phyloP scores from a whole-genome alignment of 2,113 vertebrate genomes.

The Alethe castanea region DNA sequence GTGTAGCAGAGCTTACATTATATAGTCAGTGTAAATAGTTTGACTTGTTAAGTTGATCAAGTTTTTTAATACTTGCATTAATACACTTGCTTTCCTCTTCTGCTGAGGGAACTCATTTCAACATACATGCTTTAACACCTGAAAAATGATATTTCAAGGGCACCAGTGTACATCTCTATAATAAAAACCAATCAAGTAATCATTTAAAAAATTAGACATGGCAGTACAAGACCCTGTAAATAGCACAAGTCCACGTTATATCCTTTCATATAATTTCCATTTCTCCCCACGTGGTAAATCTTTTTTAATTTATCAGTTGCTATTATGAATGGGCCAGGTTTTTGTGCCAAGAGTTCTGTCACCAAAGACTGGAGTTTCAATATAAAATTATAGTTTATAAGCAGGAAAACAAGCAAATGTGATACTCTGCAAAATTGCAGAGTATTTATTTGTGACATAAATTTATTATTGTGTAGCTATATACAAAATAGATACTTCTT shows the following conservation, averaged over 20 bases:
- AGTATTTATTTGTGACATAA: neutral
- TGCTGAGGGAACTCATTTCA: neutral
- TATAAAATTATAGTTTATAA: neutral
- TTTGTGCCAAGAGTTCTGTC: neutral
- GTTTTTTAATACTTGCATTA: neutral
- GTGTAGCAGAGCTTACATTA: neutral
- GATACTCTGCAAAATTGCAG: slow-evolving; percentile 1
- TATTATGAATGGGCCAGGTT: neutral
- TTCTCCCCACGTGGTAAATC: neutral
- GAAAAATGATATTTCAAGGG: neutral
- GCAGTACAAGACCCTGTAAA: neutral
- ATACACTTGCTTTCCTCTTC: neutral
- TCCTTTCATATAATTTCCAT: neutral
- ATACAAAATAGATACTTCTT: neutral
- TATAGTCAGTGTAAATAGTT: neutral
- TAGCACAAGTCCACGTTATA: neutral
- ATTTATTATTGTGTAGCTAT: neutral
- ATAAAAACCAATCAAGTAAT: neutral
- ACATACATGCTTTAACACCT: neutral
- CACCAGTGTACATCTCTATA: neutral
- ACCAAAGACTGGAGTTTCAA: neutral
- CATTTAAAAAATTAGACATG: neutral
- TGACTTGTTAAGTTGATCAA: neutral
- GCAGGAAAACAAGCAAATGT: neutral
- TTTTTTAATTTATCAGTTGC: neutral